Evolutionary conservation across 2,888 invertebrate genomes (phyloP), one percentile per base, ranked within the genome.

Genomic region (Neoscelio sp.): DNA sequence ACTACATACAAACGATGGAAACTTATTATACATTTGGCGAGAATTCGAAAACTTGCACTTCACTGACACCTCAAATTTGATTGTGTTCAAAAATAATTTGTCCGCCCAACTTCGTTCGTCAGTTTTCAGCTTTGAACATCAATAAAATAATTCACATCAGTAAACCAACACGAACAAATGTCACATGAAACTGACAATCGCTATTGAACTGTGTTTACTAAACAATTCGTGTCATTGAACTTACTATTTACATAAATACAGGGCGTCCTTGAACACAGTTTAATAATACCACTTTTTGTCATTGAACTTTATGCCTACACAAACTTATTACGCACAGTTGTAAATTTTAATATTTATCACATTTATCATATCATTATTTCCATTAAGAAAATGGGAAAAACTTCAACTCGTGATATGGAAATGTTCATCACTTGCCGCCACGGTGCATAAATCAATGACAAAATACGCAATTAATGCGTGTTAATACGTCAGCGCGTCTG

Each of bases 381-480:
- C 6, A 28, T 28, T 1, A 28, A 28, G 28, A 28, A 28, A 7
- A 28, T 6, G 17, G 40, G 17, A 40, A 17, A 4, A 15, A 15
- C 4, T 40, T 2, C 17, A 8, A 40, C 15, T 6, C 26, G 40
- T 28, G 28, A 38, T 5, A 50, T 50, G 40, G 8, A 40, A 12
- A 13, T 1, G 52, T 15, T 42, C 52, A 33, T 65, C 52, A 58
- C 30, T 33, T 46, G 18, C 30, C 8, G 28, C 38, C 38, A 12
- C 35, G 18, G 7, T 1, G 7, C 10, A 56, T 68, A 56, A 68
- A 68, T 68, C 70, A 70, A 40, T 70, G 70, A 40, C 70, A 50
- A 58, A 58, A 70, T 58, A 23, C 30, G 18, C 40, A 50, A 50
- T 58, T 50, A 58, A 58, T 70, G 58, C 68, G 40, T 58, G 58